Base-by-base conservation (phyloP, 2,888 invertebrate genomes). In the Agrochola lychnidis region DNA sequence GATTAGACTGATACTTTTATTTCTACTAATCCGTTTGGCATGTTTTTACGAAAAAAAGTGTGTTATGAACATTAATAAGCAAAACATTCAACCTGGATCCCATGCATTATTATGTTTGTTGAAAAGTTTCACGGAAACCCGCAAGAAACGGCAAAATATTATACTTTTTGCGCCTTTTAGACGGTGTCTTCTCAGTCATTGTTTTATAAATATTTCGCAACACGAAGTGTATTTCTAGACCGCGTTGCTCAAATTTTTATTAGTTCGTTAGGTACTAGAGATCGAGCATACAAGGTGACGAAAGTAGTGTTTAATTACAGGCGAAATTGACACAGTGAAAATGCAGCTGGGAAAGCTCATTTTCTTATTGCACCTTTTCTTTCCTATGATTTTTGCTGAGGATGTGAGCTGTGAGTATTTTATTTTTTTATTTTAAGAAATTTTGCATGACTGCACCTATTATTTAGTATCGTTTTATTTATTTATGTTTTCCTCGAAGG, bases 321-420 rank as follows among this genome's bases (percentile, higher is more conserved):
- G 79, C 71, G 73, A 85, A 82, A 59, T 77, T 42, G 53, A 76
- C 2, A 76, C 45, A 76, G 36, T 89, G 56, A 94, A 90, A 85
- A 96, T 96, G 95, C 91, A 93, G 84, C 80, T 92, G 62, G 85
- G 85, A 75, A 87, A 86, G 14, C 61, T 95, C 1, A 57, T 94
- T 74, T 90, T 93, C 71, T 83, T 94, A 40, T 69, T 92, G 4
- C 94, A 91, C 83, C 75, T 93, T 48, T 85, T 92, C 62, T 57
- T 94, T 42, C 92, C 94, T 9, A 88, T 90, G 0, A 87, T 91
- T 57, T 89, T 89, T 68, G 94, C 95, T 14, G 96, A 96, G 79
- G 96, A 96, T 73, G 94, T 96, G 6, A 96, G 95, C 88, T 96
- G 96, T 96, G 87, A 96, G 96, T 96, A 36, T 78, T 68, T 67